Evolutionary conservation across 2,888 invertebrate genomes (phyloP), one percentile per base, ranked within the genome.

Genomic region (Proisotoma minuta): DNA sequence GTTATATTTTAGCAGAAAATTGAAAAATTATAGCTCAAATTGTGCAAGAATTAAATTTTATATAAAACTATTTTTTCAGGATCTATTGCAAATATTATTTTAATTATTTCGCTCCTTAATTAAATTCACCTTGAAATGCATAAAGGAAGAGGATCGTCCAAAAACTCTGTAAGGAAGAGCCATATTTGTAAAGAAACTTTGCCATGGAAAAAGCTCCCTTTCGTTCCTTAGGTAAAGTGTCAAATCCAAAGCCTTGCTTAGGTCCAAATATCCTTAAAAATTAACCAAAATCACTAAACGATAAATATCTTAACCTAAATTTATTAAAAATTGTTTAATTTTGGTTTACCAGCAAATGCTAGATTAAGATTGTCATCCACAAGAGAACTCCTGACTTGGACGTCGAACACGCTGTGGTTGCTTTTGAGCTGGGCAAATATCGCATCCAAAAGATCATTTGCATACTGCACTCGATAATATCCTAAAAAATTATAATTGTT

Each of bases 361-460:
- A 71, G 56, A 39, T 65, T 68, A 1, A 71, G 43, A 43, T 59
- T 62, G 51, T 72, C 70, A 53, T 72, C 72, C 24, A 70, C 47
- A 18, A 72, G 34, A 12, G 62, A 63, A 48, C 67, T 68, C 57
- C 69, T 58, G 1, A 65, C 66, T 53, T 61, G 62, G 23, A 56
- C 40, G 43, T 66, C 63, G 49, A 70, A 56, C 1, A 39, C 59
- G 2, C 20, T 15, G 26, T 63, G 67, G 52, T 69, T 47, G 1
- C 27, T 40, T 4, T 56, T 22, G 4, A 71, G 51, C 29, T 66
- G 62, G 22, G 56, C 59, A 15, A 65, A 61, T n/a, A 70, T 66
- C 2, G 52, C 20, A 4, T 59, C 22, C 15, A 68, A 47, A 12
- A 57, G 57, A n/a, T 26, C 12, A 3, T 49, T 27, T 8, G 65